A percentile compares a stretch with the other conserved stretches of the same genome.
Evolutionary conservation across 2,113 vertebrate species (phyloP).

Genomic region (Ammospiza caudacuta): DNA sequence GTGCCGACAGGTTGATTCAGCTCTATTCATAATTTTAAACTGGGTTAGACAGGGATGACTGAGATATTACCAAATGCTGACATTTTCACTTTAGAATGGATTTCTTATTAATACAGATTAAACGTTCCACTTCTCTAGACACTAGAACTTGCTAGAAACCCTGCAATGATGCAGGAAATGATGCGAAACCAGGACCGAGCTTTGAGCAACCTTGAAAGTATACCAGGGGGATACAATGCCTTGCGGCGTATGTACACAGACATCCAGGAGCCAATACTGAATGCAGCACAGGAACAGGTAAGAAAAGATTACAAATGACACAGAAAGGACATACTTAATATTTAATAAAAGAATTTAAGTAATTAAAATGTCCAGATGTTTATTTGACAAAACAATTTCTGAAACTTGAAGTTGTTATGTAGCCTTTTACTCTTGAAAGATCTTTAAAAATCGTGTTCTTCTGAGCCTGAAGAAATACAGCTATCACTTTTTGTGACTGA

Average conservation of each 20-base stretch:
- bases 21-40: background rate
- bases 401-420: background rate
- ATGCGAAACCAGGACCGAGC: slow-evolving; percentile 86
- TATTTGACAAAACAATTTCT: background rate
- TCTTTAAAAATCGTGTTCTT: background rate
- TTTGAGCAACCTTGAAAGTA: slow-evolving; percentile 84
- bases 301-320: background rate
- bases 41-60: background rate
- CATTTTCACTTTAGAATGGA: background rate
- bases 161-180: slow-evolving; percentile 88
- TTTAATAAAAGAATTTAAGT: background rate
- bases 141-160: slow-evolving; percentile 84
- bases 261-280: slow-evolving; percentile 84
- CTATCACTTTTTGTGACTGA: background rate
- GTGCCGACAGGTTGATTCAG: background rate
- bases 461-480: background rate
- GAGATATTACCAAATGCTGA: background rate
- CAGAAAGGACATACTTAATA: background rate
- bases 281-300: slow-evolving; percentile 83
- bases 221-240: slow-evolving; percentile 84
- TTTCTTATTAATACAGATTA: slow-evolving; percentile 53
- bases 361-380: background rate
- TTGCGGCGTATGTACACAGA: slow-evolving; percentile 83
- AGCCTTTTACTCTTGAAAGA: background rate
- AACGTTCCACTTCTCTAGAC: slow-evolving; percentile 72